These are phyloP conservation scores for Noctilio leporinus DNA, from an alignment of 2,113 vertebrate genomes.

Conservation along the genomic window DNA sequence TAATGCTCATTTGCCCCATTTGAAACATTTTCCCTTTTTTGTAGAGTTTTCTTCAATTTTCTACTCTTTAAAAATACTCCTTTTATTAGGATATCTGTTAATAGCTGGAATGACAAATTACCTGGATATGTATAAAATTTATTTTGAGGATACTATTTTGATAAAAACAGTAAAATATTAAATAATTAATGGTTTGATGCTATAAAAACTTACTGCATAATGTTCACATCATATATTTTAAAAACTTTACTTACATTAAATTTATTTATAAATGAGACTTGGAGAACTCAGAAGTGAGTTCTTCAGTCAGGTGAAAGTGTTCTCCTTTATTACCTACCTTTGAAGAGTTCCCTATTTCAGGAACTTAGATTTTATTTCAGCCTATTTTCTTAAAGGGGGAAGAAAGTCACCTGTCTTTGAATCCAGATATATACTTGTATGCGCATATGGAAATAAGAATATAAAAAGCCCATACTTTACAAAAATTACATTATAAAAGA, in stretches of 20 bases:
- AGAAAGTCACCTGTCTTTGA: not conserved
- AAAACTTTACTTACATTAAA: conserved; percentile 22
- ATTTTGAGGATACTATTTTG: conserved; percentile 23
- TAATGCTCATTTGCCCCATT: not conserved
- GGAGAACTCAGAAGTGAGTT: not conserved
- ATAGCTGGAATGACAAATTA: conserved; percentile 11
- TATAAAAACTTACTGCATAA: conserved; percentile 13
- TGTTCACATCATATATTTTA: not conserved
- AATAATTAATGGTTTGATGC: not conserved
- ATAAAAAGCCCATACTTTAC: not conserved
- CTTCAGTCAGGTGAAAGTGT: not conserved
- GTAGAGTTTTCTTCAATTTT: conserved; percentile 26
- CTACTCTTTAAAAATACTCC: not conserved
- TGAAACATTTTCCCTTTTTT: not conserved
- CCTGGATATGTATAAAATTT: not conserved
- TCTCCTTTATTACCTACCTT: not conserved
- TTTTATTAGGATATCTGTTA: conserved; percentile 21
- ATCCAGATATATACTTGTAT: not conserved
- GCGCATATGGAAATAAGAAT: not conserved
- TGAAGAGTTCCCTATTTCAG: not conserved
- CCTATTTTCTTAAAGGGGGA: not conserved
- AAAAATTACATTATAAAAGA: conserved; percentile 11
- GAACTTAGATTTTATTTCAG: not conserved
- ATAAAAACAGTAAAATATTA: conserved; percentile 30
- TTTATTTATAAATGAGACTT: not conserved